Percentiles rank a stretch among this genome's conserved stretches.
Conservation (phyloP, 2,888 invertebrate species). For the Entomobrya multifasciata region DNA sequence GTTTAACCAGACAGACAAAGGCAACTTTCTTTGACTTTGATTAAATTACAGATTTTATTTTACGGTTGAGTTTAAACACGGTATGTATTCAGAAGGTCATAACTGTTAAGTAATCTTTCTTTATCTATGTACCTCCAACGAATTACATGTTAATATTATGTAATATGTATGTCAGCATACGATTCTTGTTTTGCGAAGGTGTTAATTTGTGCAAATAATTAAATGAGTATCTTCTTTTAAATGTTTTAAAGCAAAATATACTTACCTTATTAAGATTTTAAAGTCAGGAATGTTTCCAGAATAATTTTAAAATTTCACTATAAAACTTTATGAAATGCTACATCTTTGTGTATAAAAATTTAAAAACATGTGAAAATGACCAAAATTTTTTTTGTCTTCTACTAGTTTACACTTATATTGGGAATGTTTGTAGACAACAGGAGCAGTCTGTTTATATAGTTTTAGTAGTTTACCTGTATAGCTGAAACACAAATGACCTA, state of each 20-base stretch:
- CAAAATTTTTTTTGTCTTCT: conserved; percentile 6
- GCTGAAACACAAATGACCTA: neutral
- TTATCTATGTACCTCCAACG: too few relatives aligned
- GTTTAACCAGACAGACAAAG: neutral
- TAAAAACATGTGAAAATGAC: neutral
- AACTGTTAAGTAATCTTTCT: neutral
- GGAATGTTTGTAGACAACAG: neutral
- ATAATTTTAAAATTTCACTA: neutral
- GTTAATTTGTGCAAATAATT: neutral
- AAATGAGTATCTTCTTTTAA: too few relatives aligned
- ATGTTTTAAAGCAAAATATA: neutral
- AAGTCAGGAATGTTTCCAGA: neutral
- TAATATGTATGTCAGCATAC: too few relatives aligned
- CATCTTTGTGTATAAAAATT: neutral
- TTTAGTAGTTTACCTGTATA: neutral
- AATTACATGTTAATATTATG: too few relatives aligned
- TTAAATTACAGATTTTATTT: neutral
- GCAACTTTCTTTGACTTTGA: neutral
- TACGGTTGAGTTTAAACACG: neutral
- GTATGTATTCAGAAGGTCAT: too few relatives aligned
- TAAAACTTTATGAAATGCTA: neutral
- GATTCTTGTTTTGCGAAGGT: neutral
- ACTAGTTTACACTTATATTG: neutral
- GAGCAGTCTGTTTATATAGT: conserved; percentile 4
- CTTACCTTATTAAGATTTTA: neutral